Conservation (phyloP, 2,888 invertebrate genomes). For the Bellardia bayeri region DNA sequence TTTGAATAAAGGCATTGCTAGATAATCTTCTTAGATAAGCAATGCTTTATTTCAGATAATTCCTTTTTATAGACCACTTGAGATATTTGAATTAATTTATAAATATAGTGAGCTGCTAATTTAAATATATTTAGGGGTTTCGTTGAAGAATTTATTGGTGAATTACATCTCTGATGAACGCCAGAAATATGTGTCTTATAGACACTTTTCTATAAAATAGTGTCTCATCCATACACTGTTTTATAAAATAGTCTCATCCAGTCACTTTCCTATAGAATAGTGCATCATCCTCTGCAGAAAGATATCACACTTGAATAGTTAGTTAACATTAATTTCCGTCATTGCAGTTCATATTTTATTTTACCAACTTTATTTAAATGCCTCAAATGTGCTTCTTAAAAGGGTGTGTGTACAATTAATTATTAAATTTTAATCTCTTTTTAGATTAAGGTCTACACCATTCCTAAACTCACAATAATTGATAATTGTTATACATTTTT, state of each 20-base stretch:
- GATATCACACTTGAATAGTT: too few species aligned
- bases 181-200: neutral
- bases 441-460: neutral
- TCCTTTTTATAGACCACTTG: neutral
- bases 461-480: neutral
- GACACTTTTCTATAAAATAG: too few species aligned
- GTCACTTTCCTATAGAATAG: too few species aligned
- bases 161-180: too few species aligned
- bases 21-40: neutral
- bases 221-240: too few species aligned
- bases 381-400: neutral
- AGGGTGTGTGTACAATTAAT: neutral
- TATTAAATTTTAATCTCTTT: neutral
- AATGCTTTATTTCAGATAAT: neutral
- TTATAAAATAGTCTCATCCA: too few species aligned
- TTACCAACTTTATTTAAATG: conserved; percentile 2
- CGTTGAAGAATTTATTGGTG: neutral
- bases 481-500: neutral
- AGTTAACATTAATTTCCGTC: neutral
- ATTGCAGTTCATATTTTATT: neutral
- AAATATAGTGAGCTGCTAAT: conserved; percentile 6
- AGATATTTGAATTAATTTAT: neutral
- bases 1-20: neutral
- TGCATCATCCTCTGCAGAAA: too few species aligned
- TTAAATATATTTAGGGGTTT: neutral